A percentile compares a stretch with the other conserved stretches of the same genome.
phyloP scores from a whole-genome alignment of 2,797 vertebrate species.

The Rhincodon typus region DNA sequence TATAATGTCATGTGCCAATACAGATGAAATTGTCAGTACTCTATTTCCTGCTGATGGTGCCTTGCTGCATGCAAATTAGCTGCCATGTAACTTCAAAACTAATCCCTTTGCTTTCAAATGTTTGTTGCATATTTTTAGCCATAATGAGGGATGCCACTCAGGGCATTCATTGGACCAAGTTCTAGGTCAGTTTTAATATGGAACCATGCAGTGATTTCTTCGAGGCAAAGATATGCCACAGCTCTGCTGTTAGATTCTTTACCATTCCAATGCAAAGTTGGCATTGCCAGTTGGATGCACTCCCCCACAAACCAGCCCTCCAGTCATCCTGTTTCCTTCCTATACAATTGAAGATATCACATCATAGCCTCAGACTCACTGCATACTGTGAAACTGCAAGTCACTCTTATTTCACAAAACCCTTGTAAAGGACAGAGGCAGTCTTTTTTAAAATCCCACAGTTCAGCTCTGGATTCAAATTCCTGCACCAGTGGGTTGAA shows the following conservation, averaged over 20 bases:
- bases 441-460: background rate
- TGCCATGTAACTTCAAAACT: background rate
- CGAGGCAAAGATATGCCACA: background rate
- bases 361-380: background rate
- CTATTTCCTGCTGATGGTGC: background rate
- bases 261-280: background rate
- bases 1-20: too few relatives aligned
- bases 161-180: background rate
- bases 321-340: background rate
- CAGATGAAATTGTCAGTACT: background rate
- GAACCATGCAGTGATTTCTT: too few relatives aligned
- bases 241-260: background rate
- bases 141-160: background rate
- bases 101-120: background rate
- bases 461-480: background rate
- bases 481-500: background rate
- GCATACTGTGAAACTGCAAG: background rate
- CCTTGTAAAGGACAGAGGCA: background rate
- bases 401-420: background rate
- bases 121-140: background rate
- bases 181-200: background rate
- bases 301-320: background rate
- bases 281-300: background rate
- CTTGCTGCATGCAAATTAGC: background rate
- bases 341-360: background rate